A percentile compares a stretch with the other conserved stretches of the same genome.
phyloP scores from a whole-genome alignment of 1,140 invertebrate species.

The Drepana arcuata region DNA sequence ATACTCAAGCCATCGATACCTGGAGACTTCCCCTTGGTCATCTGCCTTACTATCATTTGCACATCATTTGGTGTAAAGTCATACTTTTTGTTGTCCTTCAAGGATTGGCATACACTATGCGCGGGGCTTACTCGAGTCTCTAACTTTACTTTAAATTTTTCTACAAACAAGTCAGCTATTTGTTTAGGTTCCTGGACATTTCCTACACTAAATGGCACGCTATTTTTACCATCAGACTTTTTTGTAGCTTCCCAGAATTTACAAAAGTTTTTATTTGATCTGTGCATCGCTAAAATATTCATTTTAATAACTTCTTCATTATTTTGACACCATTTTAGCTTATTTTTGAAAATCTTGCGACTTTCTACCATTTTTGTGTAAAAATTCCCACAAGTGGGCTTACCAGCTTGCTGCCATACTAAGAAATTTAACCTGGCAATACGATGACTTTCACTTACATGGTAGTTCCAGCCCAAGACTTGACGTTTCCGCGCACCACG shows the following conservation, averaged over 20 bases:
- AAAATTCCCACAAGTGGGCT: neutral
- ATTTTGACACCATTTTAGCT: neutral
- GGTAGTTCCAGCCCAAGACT: neutral
- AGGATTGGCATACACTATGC: neutral
- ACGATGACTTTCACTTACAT: neutral
- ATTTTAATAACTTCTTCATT: neutral
- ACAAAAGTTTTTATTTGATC: neutral
- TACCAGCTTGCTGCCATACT: neutral
- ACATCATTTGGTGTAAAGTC: neutral
- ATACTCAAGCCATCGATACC: neutral
- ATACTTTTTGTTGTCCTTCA: neutral
- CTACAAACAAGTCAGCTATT: slow-evolving; percentile 1
- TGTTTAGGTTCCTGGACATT: neutral
- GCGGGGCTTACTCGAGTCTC: no score
- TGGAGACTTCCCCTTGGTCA: neutral
- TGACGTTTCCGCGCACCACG: neutral
- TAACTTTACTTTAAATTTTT: neutral
- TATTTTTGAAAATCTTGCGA: neutral
- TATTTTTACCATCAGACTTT: neutral
- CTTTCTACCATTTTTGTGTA: neutral
- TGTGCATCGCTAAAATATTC: neutral
- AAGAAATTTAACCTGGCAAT: neutral
- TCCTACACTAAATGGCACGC: neutral
- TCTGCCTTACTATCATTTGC: neutral
- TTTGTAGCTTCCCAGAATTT: neutral